Conservation (phyloP, 2,888 invertebrate genomes). For the Dicyrtomina minuta region DNA sequence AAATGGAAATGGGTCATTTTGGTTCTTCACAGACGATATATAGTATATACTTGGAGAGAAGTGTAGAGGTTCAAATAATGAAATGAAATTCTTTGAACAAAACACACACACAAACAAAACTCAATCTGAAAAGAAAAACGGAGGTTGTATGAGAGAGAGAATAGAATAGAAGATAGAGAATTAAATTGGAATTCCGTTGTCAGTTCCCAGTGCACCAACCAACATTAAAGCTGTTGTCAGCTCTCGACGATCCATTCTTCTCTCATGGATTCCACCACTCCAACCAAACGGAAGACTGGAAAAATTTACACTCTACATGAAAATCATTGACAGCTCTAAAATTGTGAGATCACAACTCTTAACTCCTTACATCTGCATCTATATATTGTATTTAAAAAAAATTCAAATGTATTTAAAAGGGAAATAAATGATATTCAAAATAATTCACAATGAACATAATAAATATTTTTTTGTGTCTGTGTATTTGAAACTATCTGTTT, state of each 20-base stretch:
- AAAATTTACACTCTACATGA: constrained; percentile 71
- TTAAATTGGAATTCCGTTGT: constrained; percentile 32
- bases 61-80: too few species aligned
- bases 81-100: too few species aligned
- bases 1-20: too few species aligned
- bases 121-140: too few species aligned
- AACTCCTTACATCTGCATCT: neutral
- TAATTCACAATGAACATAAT: too few species aligned
- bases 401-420: too few species aligned
- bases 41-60: too few species aligned
- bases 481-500: neutral
- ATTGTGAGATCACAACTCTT: constrained; percentile 40
- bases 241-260: constrained; percentile 70
- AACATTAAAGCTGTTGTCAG: constrained; percentile 78
- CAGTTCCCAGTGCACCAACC: constrained; percentile 75
- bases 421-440: too few species aligned
- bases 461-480: neutral
- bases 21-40: too few species aligned
- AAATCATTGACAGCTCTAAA: constrained; percentile 48
- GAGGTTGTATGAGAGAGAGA: neutral
- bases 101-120: too few species aligned
- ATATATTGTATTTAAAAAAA: too few species aligned
- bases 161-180: neutral
- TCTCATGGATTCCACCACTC: constrained; percentile 75
- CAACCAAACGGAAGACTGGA: constrained; percentile 76